Evolutionary conservation across 2,113 vertebrate genomes (phyloP).

Genomic region (Equus przewalskii): DNA sequence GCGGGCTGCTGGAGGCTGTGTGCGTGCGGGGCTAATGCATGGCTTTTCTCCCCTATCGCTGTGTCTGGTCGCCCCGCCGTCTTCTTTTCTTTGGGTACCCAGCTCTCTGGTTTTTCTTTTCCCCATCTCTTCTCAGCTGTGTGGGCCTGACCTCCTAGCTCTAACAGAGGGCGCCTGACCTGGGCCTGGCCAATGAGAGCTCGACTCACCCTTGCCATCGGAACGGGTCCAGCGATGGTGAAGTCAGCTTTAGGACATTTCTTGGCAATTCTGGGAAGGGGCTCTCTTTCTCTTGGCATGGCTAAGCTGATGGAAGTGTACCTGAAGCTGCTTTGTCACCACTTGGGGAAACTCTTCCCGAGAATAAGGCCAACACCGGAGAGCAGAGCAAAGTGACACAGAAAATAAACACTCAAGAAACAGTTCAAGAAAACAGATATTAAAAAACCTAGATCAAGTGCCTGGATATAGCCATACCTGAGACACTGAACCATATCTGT

Average conservation of each 20-base stretch:
- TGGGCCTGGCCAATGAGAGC: background rate
- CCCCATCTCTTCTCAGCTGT: background rate
- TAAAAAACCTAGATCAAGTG: background rate
- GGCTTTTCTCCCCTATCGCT: background rate
- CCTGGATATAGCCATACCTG: background rate
- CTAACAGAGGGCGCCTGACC: background rate
- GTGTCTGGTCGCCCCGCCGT: background rate
- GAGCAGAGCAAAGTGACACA: background rate
- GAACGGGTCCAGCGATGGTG: background rate
- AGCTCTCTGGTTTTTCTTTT: background rate
- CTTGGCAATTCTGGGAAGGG: background rate
- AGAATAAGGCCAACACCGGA: background rate
- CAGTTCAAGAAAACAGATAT: too few species aligned
- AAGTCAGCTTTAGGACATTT: background rate
- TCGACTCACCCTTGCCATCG: background rate
- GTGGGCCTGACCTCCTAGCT: background rate
- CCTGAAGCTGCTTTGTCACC: background rate
- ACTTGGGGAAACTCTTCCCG: background rate
- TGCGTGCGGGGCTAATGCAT: rapidly evolving
- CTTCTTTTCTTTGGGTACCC: too few species aligned
- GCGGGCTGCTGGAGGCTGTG: background rate
- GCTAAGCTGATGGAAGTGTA: background rate
- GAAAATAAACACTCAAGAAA: background rate
- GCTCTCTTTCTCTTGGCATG: background rate
- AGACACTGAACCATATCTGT: background rate